Percentiles rank a stretch among this genome's conserved stretches.
phyloP scores from a whole-genome alignment of 2,113 vertebrate genomes.

The Lepisosteus osseus region DNA sequence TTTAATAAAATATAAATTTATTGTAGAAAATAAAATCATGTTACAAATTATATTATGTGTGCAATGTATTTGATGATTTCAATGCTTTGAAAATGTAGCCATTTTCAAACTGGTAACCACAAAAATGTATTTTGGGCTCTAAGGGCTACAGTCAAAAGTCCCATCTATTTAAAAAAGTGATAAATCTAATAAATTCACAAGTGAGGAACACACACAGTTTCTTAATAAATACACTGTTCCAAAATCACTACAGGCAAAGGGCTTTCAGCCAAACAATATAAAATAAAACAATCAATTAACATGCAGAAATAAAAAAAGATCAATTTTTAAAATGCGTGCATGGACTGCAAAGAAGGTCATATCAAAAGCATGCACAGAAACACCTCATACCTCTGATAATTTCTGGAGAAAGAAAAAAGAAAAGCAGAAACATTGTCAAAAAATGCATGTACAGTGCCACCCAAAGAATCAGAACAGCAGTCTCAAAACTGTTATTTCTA shows the following conservation, averaged over 20 bases:
- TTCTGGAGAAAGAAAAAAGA: constrained; percentile 24
- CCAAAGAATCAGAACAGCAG: too few relatives aligned
- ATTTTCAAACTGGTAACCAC: too few relatives aligned
- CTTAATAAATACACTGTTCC: neutral
- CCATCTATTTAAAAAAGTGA: too few relatives aligned
- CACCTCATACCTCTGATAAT: constrained; percentile 32
- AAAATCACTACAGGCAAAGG: neutral
- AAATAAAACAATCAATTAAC: neutral
- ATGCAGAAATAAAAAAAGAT: constrained; percentile 2
- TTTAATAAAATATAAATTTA: too few relatives aligned
- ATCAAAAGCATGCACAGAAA: neutral
- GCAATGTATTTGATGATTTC: too few relatives aligned
- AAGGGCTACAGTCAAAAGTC: too few relatives aligned
- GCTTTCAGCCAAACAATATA: neutral
- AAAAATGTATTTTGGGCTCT: too few relatives aligned
- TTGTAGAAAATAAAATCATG: too few relatives aligned
- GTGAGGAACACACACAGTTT: neutral
- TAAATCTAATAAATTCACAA: neutral
- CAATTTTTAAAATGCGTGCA: neutral
- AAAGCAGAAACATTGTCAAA: neutral
- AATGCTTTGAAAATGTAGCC: too few relatives aligned
- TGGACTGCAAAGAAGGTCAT: neutral
- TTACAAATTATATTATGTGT: too few relatives aligned
- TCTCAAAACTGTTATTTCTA: too few relatives aligned
- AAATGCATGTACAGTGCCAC: too few relatives aligned